Evolutionary conservation across 2,888 invertebrate species (phyloP).

Genomic region (Drosophila lutescens): DNA sequence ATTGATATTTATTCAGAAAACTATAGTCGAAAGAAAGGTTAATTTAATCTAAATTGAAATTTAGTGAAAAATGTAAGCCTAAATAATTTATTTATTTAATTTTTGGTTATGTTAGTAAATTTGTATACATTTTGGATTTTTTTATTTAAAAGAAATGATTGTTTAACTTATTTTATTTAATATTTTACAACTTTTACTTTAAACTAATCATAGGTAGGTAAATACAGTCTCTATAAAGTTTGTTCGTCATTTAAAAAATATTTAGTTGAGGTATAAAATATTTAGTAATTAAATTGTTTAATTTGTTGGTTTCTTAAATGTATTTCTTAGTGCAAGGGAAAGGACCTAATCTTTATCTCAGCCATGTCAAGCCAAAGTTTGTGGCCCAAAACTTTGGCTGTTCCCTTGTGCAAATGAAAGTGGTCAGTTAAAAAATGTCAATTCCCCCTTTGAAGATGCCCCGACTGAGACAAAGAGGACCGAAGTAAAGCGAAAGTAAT

Average conservation of each 20-base stretch:
- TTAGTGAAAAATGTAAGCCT: too few species aligned
- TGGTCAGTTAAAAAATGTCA: slow-evolving; percentile 72
- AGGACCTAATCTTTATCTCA: slow-evolving; percentile 60
- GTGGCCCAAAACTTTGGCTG: slow-evolving; percentile 58
- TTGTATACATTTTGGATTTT: too few species aligned
- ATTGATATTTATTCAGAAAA: background rate
- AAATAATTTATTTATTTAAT: too few species aligned
- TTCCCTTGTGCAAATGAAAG: slow-evolving; percentile 52
- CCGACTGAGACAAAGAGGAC: slow-evolving; percentile 46
- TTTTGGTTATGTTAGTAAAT: too few species aligned
- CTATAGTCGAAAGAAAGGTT: too few species aligned
- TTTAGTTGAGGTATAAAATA: background rate
- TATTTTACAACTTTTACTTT: too few species aligned
- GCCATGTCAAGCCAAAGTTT: slow-evolving; percentile 59
- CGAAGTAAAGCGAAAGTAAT: slow-evolving; percentile 44
- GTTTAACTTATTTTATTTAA: too few species aligned
- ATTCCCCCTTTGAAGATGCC: slow-evolving; percentile 20
- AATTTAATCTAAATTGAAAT: too few species aligned
- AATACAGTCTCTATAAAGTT: too few species aligned
- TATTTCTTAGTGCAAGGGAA: slow-evolving; percentile 7
- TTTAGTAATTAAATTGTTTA: background rate
- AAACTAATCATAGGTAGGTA: too few species aligned
- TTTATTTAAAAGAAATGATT: too few species aligned
- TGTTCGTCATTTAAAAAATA: too few species aligned
- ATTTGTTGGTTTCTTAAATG: background rate